These are phyloP conservation scores for Scaptomyza parva DNA, from an alignment of 2,888 invertebrate species.

Conservation along the genomic window DNA sequence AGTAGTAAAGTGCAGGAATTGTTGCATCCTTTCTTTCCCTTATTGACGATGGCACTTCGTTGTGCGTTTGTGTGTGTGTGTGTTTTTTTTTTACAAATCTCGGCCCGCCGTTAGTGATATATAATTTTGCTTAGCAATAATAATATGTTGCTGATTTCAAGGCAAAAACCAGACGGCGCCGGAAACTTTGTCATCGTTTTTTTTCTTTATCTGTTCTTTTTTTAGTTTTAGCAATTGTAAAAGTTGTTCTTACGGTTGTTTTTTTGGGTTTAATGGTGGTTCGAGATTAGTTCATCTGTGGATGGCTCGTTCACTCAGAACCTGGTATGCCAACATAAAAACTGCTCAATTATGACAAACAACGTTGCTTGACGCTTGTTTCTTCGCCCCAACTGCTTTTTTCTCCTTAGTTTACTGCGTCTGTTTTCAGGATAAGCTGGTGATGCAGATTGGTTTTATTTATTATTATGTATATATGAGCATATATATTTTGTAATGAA, in stretches of 20 bases:
- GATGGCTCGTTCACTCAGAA: slow-evolving; percentile 35
- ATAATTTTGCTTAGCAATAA: slow-evolving; percentile 79
- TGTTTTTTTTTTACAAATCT: slow-evolving; percentile 41
- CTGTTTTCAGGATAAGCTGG: slow-evolving; percentile 37
- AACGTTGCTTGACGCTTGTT: slow-evolving; percentile 60
- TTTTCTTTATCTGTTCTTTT: slow-evolving; percentile 1
- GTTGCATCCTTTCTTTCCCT: not conserved
- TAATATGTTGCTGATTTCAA: slow-evolving; percentile 76
- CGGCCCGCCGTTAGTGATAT: slow-evolving; percentile 46
- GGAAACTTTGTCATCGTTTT: slow-evolving; percentile 62
- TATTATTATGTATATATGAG: too few species aligned
- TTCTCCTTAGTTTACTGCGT: slow-evolving; percentile 1
- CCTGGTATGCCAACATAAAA: slow-evolving; percentile 66
- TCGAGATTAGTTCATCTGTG: slow-evolving; percentile 49
- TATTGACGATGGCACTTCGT: slow-evolving; percentile 50
- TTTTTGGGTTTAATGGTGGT: slow-evolving; percentile 73
- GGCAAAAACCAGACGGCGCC: slow-evolving; percentile 54
- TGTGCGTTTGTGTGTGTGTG: slow-evolving; percentile 7
- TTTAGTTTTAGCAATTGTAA: slow-evolving; percentile 19
- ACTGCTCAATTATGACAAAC: slow-evolving; percentile 81
- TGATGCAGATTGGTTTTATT: slow-evolving; percentile 76
- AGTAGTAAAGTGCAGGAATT: slow-evolving; percentile 3
- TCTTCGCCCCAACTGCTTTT: slow-evolving; percentile 21
- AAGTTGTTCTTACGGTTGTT: slow-evolving; percentile 78
- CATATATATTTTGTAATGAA: slow-evolving; percentile 26